These are phyloP conservation scores for Anguilla anguilla DNA, from an alignment of 2,797 vertebrate species.

Conservation along the genomic window DNA sequence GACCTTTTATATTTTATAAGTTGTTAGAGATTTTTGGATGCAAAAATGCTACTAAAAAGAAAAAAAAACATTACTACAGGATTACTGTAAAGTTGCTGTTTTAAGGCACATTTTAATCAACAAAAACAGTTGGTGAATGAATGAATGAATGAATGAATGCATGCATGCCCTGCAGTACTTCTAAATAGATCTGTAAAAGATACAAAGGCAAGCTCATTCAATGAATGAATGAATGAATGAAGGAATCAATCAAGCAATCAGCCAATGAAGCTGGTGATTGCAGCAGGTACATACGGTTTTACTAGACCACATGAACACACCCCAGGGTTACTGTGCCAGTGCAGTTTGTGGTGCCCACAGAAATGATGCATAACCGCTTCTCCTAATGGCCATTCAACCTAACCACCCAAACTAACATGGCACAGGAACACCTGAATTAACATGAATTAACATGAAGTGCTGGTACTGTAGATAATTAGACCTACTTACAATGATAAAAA, in stretches of 20 bases:
- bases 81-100: neutral
- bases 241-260: neutral
- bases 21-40: neutral
- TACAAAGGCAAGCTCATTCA: neutral
- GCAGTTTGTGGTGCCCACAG: neutral
- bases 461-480: neutral
- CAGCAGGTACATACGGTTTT: neutral
- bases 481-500: neutral
- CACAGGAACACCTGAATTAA: too few species aligned
- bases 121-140: neutral
- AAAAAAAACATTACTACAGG: neutral
- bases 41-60: neutral
- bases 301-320: too few species aligned
- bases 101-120: neutral
- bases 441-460: neutral
- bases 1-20: neutral
- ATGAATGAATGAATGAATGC: too few species aligned
- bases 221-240: neutral
- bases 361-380: neutral
- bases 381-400: neutral
- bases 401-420: neutral
- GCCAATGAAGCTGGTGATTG: neutral
- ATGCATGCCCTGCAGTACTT: neutral
- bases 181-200: neutral
- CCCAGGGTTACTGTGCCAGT: neutral